Base-by-base conservation (phyloP, 2,797 vertebrate species). In the Phrynocephalus forsythii region DNA sequence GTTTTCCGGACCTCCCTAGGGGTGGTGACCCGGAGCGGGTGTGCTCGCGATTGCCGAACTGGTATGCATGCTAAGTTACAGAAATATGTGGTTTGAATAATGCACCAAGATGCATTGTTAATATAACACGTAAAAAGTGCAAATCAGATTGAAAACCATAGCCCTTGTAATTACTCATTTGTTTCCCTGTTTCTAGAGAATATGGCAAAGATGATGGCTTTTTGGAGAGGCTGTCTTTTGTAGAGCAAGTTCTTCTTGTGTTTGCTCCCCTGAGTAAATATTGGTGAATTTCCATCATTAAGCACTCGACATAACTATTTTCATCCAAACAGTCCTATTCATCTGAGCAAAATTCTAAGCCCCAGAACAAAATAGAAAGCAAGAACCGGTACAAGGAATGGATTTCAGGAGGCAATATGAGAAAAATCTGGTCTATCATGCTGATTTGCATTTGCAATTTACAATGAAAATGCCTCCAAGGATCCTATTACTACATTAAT, bases 381-480 rank as follows among this genome's bases (percentile, higher is more conserved):
- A 48, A 78, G 86, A 84, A 88, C 44, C 90, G 26, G 63, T 91
- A 85, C 67, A 16, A 90, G 60, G 90, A 81, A 87, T 5, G 30
- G 75, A 24, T 84, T 85, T 68, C 44, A 85, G 56, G 48, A 56
- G 82, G 67, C 86, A 93, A 84, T 67, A 86, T 30, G 44, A 13
- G n/a, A 80, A 90, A 68, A 66, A 7, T 13, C n/a, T 7, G 1
- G 33, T 79, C 83, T 82, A 38, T 81, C 85, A 18, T 82, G 92
- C 50, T 4, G 24, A 90, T 87, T 88, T 90, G 87, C 82, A 0
- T 85, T 86, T 83, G 89, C 84, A 90, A 89, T 79, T 91, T 90
- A 88, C 90, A 92, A 84, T 56, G 91, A 91, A 92, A 83, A 50
- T 71, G 77, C 72, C 86, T 76, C 85, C 38, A 87, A 91, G 91